Evolutionary conservation across 2,113 vertebrate species (phyloP).

Genomic region (Orthonyx spaldingii): DNA sequence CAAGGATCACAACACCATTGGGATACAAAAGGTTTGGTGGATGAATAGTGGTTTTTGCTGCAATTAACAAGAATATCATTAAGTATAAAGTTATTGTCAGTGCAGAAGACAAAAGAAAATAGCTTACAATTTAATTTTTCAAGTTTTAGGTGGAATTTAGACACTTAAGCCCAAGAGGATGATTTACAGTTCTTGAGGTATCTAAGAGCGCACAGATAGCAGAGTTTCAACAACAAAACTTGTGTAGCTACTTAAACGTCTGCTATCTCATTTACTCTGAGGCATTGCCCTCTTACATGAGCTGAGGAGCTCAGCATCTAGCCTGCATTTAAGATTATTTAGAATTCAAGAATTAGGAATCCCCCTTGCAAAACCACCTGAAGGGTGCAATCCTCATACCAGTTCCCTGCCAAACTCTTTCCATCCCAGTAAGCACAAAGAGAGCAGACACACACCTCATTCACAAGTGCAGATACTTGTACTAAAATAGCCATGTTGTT

Average conservation of each 20-base stretch:
- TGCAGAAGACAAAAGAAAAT: neutral
- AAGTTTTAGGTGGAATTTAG: neutral
- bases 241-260: fast-evolving
- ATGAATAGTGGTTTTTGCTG: slow-evolving; percentile 57
- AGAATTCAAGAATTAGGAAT: neutral
- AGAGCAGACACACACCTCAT: neutral
- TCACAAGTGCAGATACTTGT: neutral
- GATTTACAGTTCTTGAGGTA: neutral
- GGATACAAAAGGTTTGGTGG: slow-evolving; percentile 70
- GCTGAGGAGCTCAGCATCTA: neutral
- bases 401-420: neutral
- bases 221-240: neutral
- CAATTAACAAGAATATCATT: neutral
- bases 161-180: neutral
- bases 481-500: neutral
- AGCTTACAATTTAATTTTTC: neutral
- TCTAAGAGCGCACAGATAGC: neutral
- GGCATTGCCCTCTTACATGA: neutral
- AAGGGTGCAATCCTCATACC: neutral
- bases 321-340: neutral
- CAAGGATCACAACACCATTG: neutral
- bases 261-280: neutral
- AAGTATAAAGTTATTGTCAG: neutral
- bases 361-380: neutral
- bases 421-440: neutral